phyloP scores from a whole-genome alignment of 2,113 vertebrate species.

The Notechis scutatus region DNA sequence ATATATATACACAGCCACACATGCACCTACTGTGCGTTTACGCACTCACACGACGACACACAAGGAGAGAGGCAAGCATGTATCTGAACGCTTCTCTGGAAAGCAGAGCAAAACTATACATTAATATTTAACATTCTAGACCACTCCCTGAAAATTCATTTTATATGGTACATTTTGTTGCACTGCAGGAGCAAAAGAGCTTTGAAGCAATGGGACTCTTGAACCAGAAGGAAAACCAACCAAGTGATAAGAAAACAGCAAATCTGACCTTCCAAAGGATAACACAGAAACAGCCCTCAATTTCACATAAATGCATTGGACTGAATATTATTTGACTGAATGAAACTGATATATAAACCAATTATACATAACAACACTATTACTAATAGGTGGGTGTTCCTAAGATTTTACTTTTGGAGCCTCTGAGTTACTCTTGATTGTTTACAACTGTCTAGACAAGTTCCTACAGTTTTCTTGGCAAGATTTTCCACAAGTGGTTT shows the following conservation, averaged over 20 bases:
- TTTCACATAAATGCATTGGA: not conserved
- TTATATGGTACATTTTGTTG: not conserved
- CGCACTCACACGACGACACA: not conserved
- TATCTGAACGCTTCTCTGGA: not conserved
- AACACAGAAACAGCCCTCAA: not conserved
- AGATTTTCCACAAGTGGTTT: not conserved
- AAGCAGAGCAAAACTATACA: rapidly evolving
- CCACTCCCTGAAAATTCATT: not conserved
- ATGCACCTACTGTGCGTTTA: not conserved
- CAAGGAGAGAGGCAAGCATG: not conserved
- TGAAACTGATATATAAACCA: not conserved
- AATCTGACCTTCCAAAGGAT: not conserved
- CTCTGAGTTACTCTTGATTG: not conserved
- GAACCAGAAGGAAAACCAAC: not conserved
- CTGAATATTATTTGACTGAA: not conserved
- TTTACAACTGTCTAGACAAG: not conserved
- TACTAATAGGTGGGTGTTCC: not conserved
- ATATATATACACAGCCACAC: not conserved
- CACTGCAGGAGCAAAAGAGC: not conserved
- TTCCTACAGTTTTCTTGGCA: not conserved
- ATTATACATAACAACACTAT: not conserved
- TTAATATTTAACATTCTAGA: not conserved
- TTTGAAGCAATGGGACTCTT: not conserved
- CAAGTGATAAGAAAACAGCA: not conserved
- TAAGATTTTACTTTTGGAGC: not conserved